A percentile compares a stretch with the other conserved stretches of the same genome.
Conservation (phyloP, 1,140 invertebrate genomes). For the Heliconius melpomene region DNA sequence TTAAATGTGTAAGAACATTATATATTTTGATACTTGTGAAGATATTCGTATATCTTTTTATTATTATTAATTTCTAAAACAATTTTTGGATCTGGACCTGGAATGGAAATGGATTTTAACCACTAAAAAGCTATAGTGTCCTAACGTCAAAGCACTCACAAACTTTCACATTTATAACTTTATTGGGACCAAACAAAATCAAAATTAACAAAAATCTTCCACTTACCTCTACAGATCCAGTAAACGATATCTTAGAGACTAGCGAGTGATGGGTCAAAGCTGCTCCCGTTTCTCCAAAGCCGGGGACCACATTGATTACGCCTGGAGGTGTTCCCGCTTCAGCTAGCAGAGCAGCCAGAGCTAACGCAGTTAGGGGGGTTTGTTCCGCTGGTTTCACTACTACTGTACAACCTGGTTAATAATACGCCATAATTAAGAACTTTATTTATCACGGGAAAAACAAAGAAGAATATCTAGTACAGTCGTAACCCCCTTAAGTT, state of each 20-base stretch:
- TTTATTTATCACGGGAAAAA: too few species aligned
- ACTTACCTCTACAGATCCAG: constrained; percentile 58
- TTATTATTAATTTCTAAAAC: not conserved
- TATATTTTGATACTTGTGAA: not conserved
- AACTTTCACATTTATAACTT: too few species aligned
- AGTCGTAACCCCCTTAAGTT: too few species aligned
- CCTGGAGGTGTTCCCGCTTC: constrained; percentile 93
- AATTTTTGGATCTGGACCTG: not conserved
- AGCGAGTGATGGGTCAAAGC: constrained; percentile 88
- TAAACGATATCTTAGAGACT: constrained; percentile 89
- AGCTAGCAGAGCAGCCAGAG: constrained; percentile 90
- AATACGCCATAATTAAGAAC: not conserved
- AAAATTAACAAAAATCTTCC: not conserved
- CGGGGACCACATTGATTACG: constrained; percentile 94
- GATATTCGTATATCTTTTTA: not conserved
- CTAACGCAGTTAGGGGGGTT: constrained; percentile 96
- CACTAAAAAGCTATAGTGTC: too few species aligned
- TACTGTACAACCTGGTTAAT: constrained; percentile 85
- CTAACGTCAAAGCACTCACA: too few species aligned
- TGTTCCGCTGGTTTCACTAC: constrained; percentile 98
- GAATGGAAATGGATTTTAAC: too few species aligned
- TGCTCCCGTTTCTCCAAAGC: constrained; percentile 90
- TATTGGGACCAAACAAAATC: too few species aligned
- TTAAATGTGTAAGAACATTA: not conserved
- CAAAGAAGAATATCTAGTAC: too few species aligned